phyloP scores from a whole-genome alignment of 2,113 vertebrate species.

The Mesembrinibis cayennensis region DNA sequence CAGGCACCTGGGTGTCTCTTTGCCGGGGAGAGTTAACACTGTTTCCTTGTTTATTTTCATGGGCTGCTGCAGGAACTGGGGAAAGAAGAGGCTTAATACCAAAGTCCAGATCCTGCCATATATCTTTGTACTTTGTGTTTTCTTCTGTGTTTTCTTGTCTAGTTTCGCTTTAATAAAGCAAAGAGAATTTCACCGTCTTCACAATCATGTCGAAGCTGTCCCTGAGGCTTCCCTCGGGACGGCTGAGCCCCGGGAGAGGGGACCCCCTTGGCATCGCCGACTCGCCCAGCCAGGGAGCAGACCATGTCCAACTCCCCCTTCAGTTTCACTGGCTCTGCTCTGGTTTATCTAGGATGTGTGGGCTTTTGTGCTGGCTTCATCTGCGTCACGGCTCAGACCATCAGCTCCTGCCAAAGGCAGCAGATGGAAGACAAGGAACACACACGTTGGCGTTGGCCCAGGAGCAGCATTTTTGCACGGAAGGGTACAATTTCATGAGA shows the following conservation, averaged over 20 bases:
- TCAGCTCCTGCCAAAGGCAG: background rate
- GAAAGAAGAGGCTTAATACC: background rate
- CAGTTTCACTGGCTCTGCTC: background rate
- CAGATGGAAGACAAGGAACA: background rate
- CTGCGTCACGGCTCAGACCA: background rate
- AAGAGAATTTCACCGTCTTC: background rate
- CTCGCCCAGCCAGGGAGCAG: accelerated
- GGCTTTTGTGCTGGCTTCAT: background rate
- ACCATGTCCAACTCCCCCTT: background rate
- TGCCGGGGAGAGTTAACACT: background rate
- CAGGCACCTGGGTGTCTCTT: background rate
- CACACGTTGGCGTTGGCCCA: accelerated
- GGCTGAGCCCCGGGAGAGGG: background rate
- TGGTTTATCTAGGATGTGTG: background rate
- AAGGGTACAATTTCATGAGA: background rate
- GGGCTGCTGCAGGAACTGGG: slow-evolving; percentile 22
- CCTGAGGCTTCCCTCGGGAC: background rate
- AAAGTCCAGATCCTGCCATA: slow-evolving; percentile 13
- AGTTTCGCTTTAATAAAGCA: slow-evolving; percentile 52
- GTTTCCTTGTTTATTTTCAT: background rate
- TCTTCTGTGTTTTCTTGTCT: slow-evolving; percentile 30
- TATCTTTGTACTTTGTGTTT: slow-evolving; percentile 31
- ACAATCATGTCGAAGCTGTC: background rate
- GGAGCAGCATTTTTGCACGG: background rate
- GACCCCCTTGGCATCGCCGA: accelerated